Evolutionary conservation across 2,113 vertebrate genomes (phyloP), one percentile per base, ranked within the genome.

Genomic region (Circaetus gallicus): DNA sequence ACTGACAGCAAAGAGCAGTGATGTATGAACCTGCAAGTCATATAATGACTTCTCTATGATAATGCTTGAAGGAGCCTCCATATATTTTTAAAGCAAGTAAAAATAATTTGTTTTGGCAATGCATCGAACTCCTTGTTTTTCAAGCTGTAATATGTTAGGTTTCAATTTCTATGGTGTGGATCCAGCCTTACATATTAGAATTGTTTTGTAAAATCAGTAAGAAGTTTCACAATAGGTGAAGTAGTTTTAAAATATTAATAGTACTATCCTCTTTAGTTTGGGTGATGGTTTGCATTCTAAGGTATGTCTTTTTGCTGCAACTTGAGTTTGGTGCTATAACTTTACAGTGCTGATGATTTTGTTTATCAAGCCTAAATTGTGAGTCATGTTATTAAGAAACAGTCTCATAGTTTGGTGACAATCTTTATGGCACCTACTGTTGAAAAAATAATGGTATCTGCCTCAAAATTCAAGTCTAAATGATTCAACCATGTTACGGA

Each of bases 1-100:
- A 61, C 43, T 98, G 98, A 97, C 97, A 98, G 92, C 80, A 95
- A 95, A 91, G 73, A 93, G 61, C 92, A 94, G 49, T 97, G 96
- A 98, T 97, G 55, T 96, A 97, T 98, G 96, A 97, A 97, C 73
- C 76, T 89, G 91, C 52, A 98, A 96, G 47, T 90, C 83, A 84
- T 90, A 86, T 95, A 96, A 97, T 97, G 93, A 94, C 94, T 98
- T 98, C 94, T 86, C 94, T 71, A 65, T 97, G 89, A 97, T 96
- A 95, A 94, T 97, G 95, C 45, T 93, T 90, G 92, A 97, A 97
- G 96, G 92, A 97, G 31, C 66, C 22, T 78, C 74, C 74, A 94
- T 78, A 38, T 94, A 95, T 92, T 97, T 96, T 96, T 96, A 83
- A 97, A 83, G 49, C 24, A 93, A 93, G 70, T 85, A 52, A 95